These are phyloP conservation scores for Oasisia sp. DNA, from an alignment of 2,888 invertebrate genomes.

Conservation along the genomic window DNA sequence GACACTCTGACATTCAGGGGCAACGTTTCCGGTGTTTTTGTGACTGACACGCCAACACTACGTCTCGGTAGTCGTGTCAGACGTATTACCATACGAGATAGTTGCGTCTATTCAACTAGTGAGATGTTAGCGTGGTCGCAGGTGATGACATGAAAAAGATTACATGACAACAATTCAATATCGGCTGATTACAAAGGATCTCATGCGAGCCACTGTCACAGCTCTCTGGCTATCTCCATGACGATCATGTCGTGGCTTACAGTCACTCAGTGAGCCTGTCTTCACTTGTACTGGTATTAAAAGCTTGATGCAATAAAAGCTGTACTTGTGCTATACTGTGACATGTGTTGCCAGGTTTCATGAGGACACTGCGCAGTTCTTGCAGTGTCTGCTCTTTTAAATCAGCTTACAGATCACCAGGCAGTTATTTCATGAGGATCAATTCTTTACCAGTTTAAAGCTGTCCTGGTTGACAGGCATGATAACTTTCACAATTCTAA, in stretches of 20 bases:
- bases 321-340: neutral
- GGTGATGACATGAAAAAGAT: neutral
- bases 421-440: no score
- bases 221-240: neutral
- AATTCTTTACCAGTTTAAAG: neutral
- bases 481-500: neutral
- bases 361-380: neutral
- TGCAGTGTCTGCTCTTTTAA: no score
- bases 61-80: neutral
- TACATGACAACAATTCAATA: neutral
- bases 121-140: neutral
- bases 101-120: neutral
- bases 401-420: no score
- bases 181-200: neutral
- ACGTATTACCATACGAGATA: neutral
- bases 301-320: neutral
- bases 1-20: neutral
- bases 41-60: neutral
- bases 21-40: neutral
- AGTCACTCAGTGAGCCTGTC: neutral
- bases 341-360: neutral
- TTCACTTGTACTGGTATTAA: neutral
- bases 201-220: neutral
- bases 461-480: no score
- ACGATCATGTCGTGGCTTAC: neutral